Evolutionary conservation across 2,888 invertebrate species (phyloP).

Genomic region (Fragum whitleyi): DNA sequence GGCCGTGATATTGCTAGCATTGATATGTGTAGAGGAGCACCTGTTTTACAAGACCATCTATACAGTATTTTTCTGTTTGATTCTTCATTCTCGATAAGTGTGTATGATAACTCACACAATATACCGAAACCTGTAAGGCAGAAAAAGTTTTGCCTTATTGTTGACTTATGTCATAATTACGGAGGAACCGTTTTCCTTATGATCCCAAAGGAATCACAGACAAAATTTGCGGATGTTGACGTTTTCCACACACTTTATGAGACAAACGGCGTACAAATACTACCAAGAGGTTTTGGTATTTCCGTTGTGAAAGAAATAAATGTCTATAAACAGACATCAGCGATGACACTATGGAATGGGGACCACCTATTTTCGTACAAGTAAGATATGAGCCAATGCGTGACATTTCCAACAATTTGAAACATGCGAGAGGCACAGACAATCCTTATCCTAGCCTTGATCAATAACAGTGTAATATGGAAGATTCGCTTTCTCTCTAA

Average conservation of each 20-base stretch:
- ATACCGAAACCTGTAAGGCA: conserved; percentile 28
- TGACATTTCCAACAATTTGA: too few relatives aligned
- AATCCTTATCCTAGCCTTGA: too few relatives aligned
- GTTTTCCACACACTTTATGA: conserved; percentile 22
- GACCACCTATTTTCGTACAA: conserved; percentile 23
- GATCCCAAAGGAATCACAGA: conserved; percentile 47
- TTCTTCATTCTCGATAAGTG: conserved; percentile 30
- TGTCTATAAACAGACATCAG: conserved; percentile 11
- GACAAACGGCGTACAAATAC: conserved; percentile 19
- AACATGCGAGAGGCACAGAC: too few relatives aligned
- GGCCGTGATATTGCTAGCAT: conserved; percentile 12
- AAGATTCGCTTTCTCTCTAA: too few relatives aligned
- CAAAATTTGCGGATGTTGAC: conserved; percentile 14
- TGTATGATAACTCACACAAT: conserved; percentile 33
- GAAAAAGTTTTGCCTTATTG: conserved; percentile 45
- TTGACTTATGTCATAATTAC: conserved; percentile 48
- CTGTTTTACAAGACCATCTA: conserved; percentile 25
- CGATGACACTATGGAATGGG: conserved; percentile 48
- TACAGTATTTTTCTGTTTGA: conserved; percentile 44
- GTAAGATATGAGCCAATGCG: too few relatives aligned
- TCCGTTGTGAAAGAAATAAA: conserved; percentile 37
- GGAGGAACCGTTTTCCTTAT: conserved; percentile 50
- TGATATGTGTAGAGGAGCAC: conserved; percentile 38
- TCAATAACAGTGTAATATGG: too few relatives aligned
- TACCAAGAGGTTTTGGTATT: conserved; percentile 46